Conservation (phyloP, 1,140 invertebrate genomes). For the Pararge aegeria region DNA sequence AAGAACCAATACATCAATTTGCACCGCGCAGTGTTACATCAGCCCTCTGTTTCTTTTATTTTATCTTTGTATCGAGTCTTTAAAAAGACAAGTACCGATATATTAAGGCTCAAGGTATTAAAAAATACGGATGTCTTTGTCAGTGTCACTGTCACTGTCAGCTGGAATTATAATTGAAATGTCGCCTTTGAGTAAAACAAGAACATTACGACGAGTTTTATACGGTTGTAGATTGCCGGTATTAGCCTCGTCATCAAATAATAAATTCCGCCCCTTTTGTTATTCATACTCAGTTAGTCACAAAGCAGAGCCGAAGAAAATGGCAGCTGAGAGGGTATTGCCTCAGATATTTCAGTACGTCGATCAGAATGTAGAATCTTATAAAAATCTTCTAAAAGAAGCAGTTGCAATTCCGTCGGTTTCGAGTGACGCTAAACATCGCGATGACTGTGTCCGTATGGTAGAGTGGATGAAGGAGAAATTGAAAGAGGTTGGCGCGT, state of each 20-base stretch:
- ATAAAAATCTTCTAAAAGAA: conserved; percentile 90
- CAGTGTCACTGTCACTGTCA: neutral
- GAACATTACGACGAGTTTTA: conserved; percentile 36
- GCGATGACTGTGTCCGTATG: conserved; percentile 85
- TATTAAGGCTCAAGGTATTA: neutral
- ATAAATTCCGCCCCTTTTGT: conserved; percentile 30
- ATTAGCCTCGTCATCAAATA: conserved; percentile 27
- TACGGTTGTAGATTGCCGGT: conserved; percentile 41
- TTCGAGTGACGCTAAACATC: conserved; percentile 92
- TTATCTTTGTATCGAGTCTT: too few relatives aligned
- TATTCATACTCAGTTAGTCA: conserved; percentile 38
- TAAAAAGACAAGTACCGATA: neutral
- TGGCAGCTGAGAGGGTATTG: conserved; percentile 60
- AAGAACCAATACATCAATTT: too few relatives aligned
- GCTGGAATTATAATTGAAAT: conserved; percentile 25
- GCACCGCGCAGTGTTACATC: too few relatives aligned
- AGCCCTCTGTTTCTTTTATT: too few relatives aligned
- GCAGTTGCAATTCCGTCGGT: conserved; percentile 97
- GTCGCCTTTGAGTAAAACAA: conserved; percentile 28
- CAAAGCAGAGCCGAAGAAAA: conserved; percentile 46
- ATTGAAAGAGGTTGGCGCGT: conserved; percentile 88
- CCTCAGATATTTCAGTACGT: conserved; percentile 84
- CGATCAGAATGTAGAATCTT: conserved; percentile 88
- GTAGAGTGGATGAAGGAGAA: conserved; percentile 89
- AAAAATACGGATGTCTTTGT: neutral